These are phyloP conservation scores for Amblyornis subalaris DNA, from an alignment of 2,113 vertebrate species.

Conservation along the genomic window DNA sequence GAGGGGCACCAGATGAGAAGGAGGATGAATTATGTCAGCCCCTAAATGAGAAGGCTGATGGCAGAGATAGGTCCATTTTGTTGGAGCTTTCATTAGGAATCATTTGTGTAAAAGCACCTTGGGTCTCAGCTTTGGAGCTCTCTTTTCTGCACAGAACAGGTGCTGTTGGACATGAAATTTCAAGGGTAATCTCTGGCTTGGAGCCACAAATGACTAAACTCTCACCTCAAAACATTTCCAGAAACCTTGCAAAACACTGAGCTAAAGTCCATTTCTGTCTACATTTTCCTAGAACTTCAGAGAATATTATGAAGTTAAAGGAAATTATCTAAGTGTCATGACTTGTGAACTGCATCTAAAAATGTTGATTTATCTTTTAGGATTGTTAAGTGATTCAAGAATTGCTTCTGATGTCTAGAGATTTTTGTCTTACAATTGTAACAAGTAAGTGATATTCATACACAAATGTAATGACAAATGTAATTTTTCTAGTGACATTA, in stretches of 20 bases:
- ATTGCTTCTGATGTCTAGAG: neutral
- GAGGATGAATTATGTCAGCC: neutral
- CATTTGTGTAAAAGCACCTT: neutral
- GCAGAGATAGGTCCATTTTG: neutral
- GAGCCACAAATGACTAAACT: neutral
- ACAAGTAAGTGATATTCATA: neutral
- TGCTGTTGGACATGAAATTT: neutral
- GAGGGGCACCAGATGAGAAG: constrained; percentile 46
- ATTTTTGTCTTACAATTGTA: neutral
- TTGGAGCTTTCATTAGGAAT: neutral
- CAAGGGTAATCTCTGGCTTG: neutral
- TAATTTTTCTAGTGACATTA: neutral
- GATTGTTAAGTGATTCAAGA: neutral
- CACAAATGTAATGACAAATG: neutral
- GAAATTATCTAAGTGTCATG: neutral
- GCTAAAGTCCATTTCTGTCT: neutral
- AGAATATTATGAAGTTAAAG: neutral
- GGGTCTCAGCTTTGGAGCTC: neutral
- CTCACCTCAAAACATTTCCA: neutral
- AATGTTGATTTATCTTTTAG: neutral
- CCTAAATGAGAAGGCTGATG: constrained; percentile 33
- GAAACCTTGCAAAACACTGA: neutral
- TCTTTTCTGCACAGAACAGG: neutral
- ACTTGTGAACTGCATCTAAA: neutral
- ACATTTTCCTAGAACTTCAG: neutral